A percentile compares a stretch with the other conserved stretches of the same genome.
Conservation (phyloP, 1,140 invertebrate genomes). For the Dermatophagoides farinae region DNA sequence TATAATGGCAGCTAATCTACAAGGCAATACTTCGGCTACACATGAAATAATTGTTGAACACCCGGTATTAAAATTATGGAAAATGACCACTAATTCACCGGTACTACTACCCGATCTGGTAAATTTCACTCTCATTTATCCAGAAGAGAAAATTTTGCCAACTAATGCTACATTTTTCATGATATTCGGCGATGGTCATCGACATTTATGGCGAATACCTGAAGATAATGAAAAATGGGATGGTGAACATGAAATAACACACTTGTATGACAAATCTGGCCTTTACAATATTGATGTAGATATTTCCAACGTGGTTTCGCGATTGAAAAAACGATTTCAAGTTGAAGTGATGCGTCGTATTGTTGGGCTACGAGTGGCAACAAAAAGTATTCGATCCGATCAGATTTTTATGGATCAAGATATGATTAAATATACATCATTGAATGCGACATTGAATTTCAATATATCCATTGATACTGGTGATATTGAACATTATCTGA, state of each 20-base stretch:
- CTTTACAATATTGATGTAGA: constrained; percentile 19
- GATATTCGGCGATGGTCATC: constrained; percentile 19
- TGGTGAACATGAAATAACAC: constrained; percentile 16
- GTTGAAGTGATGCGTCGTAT: constrained; percentile 4
- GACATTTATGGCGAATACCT: constrained; percentile 18
- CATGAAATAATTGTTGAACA: constrained; percentile 18
- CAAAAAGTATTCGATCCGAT: neutral
- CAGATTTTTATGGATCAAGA: neutral
- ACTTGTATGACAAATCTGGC: constrained; percentile 19
- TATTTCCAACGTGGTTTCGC: constrained; percentile 19
- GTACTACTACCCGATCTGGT: constrained; percentile 18
- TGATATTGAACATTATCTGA: constrained; percentile 19
- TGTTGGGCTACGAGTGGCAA: neutral
- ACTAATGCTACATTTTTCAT: constrained; percentile 20
- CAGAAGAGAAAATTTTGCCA: constrained; percentile 17
- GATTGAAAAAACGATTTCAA: constrained; percentile 12
- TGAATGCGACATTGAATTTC: constrained; percentile 7
- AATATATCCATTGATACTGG: constrained; percentile 7
- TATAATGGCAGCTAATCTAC: constrained; percentile 19
- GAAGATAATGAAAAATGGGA: constrained; percentile 14
- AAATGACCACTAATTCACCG: constrained; percentile 18
- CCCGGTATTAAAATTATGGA: constrained; percentile 19
- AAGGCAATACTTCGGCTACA: constrained; percentile 17
- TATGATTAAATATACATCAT: neutral
- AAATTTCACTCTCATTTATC: constrained; percentile 17